A percentile compares a stretch with the other conserved stretches of the same genome.
These are phyloP conservation scores for Melanerpes formicivorus DNA, from an alignment of 2,113 vertebrate genomes.

Conservation along the genomic window DNA sequence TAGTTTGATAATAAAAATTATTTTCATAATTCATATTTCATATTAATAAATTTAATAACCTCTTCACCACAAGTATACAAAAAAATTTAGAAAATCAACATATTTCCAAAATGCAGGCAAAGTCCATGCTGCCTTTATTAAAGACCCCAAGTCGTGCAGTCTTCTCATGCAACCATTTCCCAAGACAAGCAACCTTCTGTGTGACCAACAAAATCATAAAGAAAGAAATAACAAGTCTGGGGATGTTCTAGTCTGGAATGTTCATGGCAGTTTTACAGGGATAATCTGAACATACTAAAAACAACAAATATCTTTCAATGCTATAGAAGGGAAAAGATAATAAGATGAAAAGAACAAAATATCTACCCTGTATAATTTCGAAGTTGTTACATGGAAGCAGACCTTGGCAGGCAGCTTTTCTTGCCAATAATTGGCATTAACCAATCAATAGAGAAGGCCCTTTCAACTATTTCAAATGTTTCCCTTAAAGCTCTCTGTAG, in stretches of 20 bases:
- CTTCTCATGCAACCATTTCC: neutral
- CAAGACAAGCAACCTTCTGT: neutral
- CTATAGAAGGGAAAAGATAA: neutral
- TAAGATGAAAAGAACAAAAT: neutral
- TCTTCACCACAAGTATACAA: too few species aligned
- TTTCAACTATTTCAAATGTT: neutral
- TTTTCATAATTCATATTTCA: too few species aligned
- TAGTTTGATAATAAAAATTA: too few species aligned
- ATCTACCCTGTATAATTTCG: neutral
- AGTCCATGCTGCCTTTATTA: neutral
- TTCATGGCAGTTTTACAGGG: neutral
- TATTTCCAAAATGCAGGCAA: neutral
- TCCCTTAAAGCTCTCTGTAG: neutral
- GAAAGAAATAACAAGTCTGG: neutral
- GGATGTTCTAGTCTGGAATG: neutral
- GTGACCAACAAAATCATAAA: neutral
- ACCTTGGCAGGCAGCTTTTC: neutral
- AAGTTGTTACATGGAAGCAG: neutral
- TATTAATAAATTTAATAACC: too few species aligned
- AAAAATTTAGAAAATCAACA: neutral
- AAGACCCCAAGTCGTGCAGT: neutral
- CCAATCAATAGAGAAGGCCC: conserved; percentile 22
- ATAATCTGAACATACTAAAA: neutral
- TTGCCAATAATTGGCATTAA: conserved; percentile 26
- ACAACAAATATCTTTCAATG: neutral